Conservation (phyloP, 2,797 vertebrate species). For the Corythornis leucogaster region DNA sequence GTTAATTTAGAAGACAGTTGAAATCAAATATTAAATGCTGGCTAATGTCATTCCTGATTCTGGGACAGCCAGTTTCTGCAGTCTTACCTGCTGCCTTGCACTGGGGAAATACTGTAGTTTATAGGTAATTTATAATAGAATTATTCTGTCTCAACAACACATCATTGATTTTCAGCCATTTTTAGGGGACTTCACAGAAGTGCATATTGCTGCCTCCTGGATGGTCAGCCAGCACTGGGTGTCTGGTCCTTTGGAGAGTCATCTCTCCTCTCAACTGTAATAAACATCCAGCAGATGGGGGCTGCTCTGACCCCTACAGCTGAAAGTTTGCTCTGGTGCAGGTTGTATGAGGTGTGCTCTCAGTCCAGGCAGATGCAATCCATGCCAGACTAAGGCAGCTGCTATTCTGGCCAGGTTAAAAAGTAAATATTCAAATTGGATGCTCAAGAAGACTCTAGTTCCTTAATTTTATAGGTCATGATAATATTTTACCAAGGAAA, state of each 20-base stretch:
- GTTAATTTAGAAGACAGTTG: conserved; percentile 26
- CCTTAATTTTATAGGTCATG: not conserved
- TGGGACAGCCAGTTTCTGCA: not conserved
- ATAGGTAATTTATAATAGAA: not conserved
- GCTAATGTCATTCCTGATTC: not conserved
- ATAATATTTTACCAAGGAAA: not conserved
- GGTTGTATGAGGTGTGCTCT: not conserved
- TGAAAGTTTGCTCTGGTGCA: not conserved
- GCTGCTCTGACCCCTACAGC: not conserved
- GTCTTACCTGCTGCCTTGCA: not conserved
- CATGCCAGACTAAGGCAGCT: not conserved
- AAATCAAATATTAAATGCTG: not conserved
- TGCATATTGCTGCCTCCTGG: not conserved
- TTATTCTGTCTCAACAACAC: not conserved
- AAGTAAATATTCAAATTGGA: not conserved
- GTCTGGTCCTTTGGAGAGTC: not conserved
- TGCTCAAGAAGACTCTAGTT: not conserved
- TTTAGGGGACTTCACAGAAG: not conserved
- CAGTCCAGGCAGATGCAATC: not conserved
- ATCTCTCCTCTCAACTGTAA: not conserved
- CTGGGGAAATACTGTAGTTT: not conserved
- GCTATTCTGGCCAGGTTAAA: not conserved
- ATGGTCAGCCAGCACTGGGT: not conserved
- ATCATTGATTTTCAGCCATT: not conserved
- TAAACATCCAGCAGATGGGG: not conserved